Base-by-base conservation (phyloP, 64 coral and sea anemone genomes). In the Dendronephthya gigantea region DNA sequence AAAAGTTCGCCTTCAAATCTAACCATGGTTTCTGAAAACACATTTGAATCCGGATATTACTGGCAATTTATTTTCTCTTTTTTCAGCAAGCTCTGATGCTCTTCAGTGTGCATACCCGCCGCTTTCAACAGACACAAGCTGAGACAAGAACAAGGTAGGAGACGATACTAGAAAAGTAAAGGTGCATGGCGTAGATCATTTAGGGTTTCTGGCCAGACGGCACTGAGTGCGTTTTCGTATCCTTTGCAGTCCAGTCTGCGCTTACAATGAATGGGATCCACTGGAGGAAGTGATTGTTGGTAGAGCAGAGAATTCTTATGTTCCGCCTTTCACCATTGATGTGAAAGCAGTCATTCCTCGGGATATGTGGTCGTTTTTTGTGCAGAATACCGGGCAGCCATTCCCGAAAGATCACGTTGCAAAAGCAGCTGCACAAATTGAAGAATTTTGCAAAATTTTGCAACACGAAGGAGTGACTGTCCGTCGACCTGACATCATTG, bases 381-480 rank as follows among this genome's bases (percentile, higher is more conserved):
- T 33, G 15, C 1, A 38, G 6, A 75, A 75, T 75, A 30, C 4
- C 35, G 69, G 69, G 4, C 14, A 75, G 17, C 30, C 69, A 22
- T 75, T 75, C 35, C 69, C 69, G 6, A 31, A 31, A 27, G 69
- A 75, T 7, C 39, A 48, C 15, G 23, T 83, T 22, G 38, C 9
- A 25, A 86, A 86, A 43, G 84, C 84, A 1, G 7, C 34, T 37
- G 84, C 32, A 2, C 32, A 86, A 65, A 39, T 86, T 56, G 84
- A 86, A 38, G 84, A 85, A 62, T 85, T 85, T 22, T 85, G 84
- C 33, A 85, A 58, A 39, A 58, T 85, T 58, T 32, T 85, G 15
- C 34, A 40, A 86, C 51, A 68, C 23, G 84, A 86, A 41, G 84
- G 84, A 9, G 52, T 86, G 13, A 39, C 25, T 86, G 84, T 86